Evolutionary conservation across 2,113 vertebrate species (phyloP).

Genomic region (Oryzias curvinotus): DNA sequence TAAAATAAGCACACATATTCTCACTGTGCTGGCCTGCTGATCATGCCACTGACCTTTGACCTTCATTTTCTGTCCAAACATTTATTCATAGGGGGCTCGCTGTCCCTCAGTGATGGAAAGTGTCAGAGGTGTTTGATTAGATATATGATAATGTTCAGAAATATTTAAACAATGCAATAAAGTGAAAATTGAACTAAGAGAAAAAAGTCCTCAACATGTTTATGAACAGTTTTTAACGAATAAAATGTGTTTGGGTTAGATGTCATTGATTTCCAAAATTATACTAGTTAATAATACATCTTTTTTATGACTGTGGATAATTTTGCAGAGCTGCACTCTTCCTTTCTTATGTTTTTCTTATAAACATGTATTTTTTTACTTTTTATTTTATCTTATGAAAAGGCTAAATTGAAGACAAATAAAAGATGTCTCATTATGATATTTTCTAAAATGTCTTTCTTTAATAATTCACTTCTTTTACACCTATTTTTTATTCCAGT

Average conservation of each 20-base stretch:
- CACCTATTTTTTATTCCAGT: too few relatives aligned
- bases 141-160: conserved; percentile 76
- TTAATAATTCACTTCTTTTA: too few relatives aligned
- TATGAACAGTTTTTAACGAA: background rate
- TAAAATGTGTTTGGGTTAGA: background rate
- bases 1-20: conserved; percentile 90
- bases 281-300: too few relatives aligned
- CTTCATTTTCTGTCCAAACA: conserved; percentile 87
- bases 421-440: too few relatives aligned
- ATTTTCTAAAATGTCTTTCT: too few relatives aligned
- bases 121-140: conserved; percentile 74
- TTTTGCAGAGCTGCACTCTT: too few relatives aligned
- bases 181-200: conserved; percentile 21
- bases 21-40: conserved; percentile 84
- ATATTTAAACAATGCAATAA: conserved; percentile 27
- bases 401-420: too few relatives aligned
- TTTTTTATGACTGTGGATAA: too few relatives aligned
- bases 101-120: conserved; percentile 73
- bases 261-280: too few relatives aligned
- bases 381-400: too few relatives aligned
- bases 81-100: conserved; percentile 86
- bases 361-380: too few relatives aligned
- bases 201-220: background rate
- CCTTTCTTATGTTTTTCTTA: too few relatives aligned
- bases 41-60: conserved; percentile 82